Evolutionary conservation across 2,113 vertebrate genomes (phyloP).

Genomic region (Genyomyrus donnyi): DNA sequence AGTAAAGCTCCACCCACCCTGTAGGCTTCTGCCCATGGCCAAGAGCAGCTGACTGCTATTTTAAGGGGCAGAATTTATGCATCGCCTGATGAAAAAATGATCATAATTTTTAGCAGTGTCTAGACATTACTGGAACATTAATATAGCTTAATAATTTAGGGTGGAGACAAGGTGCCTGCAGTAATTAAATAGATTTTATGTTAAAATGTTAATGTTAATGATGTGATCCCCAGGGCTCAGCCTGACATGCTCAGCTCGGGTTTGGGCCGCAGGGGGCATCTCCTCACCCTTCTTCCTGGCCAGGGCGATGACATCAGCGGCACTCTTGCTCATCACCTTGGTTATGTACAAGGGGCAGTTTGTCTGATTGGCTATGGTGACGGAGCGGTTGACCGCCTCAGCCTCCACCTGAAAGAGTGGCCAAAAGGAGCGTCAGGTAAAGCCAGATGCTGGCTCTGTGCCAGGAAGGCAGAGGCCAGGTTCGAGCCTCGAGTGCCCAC

Average conservation of each 20-base stretch:
- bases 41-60: neutral
- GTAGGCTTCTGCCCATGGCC: neutral
- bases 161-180: neutral
- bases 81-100: neutral
- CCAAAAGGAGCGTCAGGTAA: neutral
- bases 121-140: neutral
- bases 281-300: conserved; percentile 91
- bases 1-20: neutral
- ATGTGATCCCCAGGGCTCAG: neutral
- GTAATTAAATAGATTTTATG: neutral
- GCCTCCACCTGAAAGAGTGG: conserved; percentile 77
- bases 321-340: conserved; percentile 98
- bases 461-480: neutral
- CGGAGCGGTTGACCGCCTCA: conserved; percentile 87
- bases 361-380: conserved; percentile 97
- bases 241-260: neutral
- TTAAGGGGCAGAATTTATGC: neutral
- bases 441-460: neutral
- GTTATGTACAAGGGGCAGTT: conserved; percentile 97
- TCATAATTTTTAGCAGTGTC: neutral
- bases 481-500: conserved; percentile 48
- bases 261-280: neutral
- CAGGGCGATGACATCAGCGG: conserved; percentile 90
- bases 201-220: neutral
- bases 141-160: neutral